Base-by-base conservation (phyloP, 2,888 invertebrate species). In the Latrodectus elegans region DNA sequence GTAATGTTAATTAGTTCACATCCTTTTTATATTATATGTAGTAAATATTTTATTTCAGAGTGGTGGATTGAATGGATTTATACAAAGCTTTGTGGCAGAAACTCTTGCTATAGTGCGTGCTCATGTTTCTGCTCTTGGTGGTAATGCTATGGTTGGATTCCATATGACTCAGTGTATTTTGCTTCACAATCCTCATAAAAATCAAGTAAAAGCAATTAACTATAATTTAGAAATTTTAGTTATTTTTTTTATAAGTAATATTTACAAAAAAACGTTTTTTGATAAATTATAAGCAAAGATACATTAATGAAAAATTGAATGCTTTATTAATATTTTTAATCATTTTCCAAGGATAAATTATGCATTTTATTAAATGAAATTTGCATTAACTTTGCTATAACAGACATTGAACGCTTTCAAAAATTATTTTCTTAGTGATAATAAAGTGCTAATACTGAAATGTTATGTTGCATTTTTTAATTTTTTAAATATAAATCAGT, bases 91-190 rank as follows among this genome's bases (percentile, higher is more conserved):
- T 92, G 95, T 98, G 10, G 96, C 96, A 76, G 99, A 99, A 94
- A 96, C 98, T 17, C 92, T 98, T 91, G 97, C 97, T 0, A 97
- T 99, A 89, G 96, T 97, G 1, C 94, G 98, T 79, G 97, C 98
- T 6, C 97, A 99, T 93, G 97, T 99, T 52, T 95, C 96, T 0
- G 96, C 98, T 0, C 93, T 99, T 55, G 98, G 98, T 51, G 99
- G 99, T 6, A 98, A 99, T 92, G 97, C 98, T 0, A 95, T 99
- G 94, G 96, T 98, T 0, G 96, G 97, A 0, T 98, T 97, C 93
- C 97, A 96, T 92, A 95, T 98, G 94, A 96, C 96, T 12, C 97
- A 99, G 92, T 95, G 97, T 90, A 95, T 97, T 91, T 93, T 99
- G 67, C 95, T 96, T 88, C 96, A 97, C 92, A 98, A 97, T 92